phyloP scores from a whole-genome alignment of 1,140 invertebrate genomes.

The Lucilia sericata region DNA sequence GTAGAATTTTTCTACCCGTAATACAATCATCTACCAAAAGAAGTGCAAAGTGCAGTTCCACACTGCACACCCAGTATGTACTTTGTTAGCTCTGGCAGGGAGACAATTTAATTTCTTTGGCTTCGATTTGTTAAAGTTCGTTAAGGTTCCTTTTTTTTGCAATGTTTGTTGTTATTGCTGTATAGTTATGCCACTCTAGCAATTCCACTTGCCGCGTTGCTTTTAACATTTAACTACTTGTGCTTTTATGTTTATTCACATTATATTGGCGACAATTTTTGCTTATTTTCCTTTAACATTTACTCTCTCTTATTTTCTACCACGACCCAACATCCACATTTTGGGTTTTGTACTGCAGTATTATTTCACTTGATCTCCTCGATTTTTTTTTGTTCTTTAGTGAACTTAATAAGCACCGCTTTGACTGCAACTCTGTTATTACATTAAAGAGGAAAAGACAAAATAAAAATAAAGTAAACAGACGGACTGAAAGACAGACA shows the following conservation, averaged over 20 bases:
- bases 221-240: not conserved
- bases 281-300: not conserved
- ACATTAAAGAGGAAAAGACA: not conserved
- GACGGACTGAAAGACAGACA: not conserved
- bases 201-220: slow-evolving; percentile 16
- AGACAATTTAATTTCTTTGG: slow-evolving; percentile 44
- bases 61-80: no score
- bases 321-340: not conserved
- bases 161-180: not conserved
- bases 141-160: slow-evolving; percentile 24
- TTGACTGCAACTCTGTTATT: not conserved
- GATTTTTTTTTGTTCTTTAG: not conserved
- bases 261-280: slow-evolving; percentile 39
- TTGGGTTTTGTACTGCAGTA: not conserved
- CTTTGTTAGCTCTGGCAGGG: not conserved
- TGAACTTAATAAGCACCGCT: slow-evolving; percentile 32
- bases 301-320: not conserved
- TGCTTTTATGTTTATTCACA: slow-evolving; percentile 1
- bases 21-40: not conserved
- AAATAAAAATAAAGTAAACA: not conserved
- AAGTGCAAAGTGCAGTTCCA: not conserved
- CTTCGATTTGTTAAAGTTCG: slow-evolving; percentile 39
- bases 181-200: not conserved
- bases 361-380: not conserved
- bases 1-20: not conserved